phyloP scores from a whole-genome alignment of 2,797 vertebrate species.

The Toxotes lorentzi region DNA sequence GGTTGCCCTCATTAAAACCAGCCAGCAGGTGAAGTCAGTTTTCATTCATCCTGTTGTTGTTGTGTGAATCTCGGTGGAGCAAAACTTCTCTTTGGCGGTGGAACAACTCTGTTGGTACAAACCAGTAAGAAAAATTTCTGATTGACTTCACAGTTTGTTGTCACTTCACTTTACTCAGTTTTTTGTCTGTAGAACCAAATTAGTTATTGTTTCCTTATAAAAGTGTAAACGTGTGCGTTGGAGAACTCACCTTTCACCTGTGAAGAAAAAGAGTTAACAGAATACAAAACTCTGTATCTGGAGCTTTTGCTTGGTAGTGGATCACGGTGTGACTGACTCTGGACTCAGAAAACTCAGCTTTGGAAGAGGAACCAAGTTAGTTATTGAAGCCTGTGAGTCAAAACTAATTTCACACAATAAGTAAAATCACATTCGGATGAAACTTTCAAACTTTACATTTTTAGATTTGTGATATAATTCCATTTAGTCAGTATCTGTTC shows the following conservation, averaged over 20 bases:
- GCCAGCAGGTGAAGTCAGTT: neutral
- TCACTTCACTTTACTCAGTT: neutral
- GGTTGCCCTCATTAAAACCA: neutral
- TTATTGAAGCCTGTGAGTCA: conserved; percentile 40
- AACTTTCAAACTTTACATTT: neutral
- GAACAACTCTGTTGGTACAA: conserved; percentile 15
- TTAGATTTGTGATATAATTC: neutral
- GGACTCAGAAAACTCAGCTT: conserved; percentile 30
- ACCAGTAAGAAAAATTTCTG: conserved; percentile 15
- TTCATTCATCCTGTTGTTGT: neutral
- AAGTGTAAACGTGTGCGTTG: too few species aligned
- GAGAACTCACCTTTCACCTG: too few species aligned
- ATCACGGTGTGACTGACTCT: conserved; percentile 24
- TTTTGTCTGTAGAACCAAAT: neutral
- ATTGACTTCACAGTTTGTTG: neutral
- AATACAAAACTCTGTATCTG: too few species aligned
- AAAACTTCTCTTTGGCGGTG: conserved; percentile 14
- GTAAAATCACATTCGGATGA: neutral
- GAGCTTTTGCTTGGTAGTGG: too few species aligned
- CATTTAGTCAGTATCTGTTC: too few species aligned
- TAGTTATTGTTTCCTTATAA: too few species aligned
- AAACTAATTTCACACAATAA: neutral
- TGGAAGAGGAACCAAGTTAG: conserved; percentile 38
- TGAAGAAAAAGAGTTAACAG: too few species aligned
- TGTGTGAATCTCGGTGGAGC: conserved; percentile 29